Percentiles rank a stretch among this genome's conserved stretches.
phyloP scores from a whole-genome alignment of 2,113 vertebrate genomes.

The Ardeotis arabs region DNA sequence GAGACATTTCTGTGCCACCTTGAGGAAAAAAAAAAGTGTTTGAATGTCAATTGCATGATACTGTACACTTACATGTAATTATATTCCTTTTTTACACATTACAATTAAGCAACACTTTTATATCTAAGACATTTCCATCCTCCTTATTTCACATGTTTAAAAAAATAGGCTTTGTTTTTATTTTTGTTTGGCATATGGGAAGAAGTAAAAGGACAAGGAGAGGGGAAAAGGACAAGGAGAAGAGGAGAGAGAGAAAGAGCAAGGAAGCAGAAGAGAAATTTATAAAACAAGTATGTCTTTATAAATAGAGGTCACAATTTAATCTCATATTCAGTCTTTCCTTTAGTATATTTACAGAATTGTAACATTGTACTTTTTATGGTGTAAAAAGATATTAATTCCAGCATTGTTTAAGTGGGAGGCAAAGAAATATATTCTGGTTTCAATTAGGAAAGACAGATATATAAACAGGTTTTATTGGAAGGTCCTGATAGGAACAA shows the following conservation, averaged over 20 bases:
- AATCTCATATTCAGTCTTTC: not conserved
- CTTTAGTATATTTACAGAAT: constrained; percentile 8
- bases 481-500: constrained; percentile 41
- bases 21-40: not conserved
- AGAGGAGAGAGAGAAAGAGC: not conserved
- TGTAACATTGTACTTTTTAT: constrained; percentile 38
- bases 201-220: not conserved
- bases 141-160: not conserved
- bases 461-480: constrained; percentile 55
- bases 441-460: constrained; percentile 61
- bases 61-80: not conserved
- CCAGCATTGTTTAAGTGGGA: constrained; percentile 44
- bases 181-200: not conserved
- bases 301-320: not conserved
- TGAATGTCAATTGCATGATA: not conserved
- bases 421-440: constrained; percentile 41
- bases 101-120: not conserved
- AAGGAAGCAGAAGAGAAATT: not conserved
- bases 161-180: not conserved
- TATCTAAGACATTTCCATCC: not conserved
- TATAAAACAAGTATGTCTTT: not conserved
- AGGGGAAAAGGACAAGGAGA: not conserved
- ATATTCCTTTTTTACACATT: not conserved
- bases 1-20: not conserved
- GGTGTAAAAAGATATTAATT: constrained; percentile 50